phyloP scores from a whole-genome alignment of 2,113 vertebrate species.

The Hyperoodon ampullatus region DNA sequence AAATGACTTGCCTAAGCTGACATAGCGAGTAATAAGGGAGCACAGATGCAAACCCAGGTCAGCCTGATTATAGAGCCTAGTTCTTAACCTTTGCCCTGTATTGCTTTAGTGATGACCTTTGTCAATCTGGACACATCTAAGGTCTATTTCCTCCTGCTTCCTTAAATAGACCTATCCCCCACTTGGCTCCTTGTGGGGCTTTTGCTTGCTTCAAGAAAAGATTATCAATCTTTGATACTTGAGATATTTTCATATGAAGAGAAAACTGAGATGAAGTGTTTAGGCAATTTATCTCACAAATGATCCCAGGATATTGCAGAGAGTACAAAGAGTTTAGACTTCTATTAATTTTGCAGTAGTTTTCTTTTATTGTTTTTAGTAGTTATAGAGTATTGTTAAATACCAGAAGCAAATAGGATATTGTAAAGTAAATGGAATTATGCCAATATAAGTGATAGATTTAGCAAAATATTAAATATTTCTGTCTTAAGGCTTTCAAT shows the following conservation, averaged over 20 bases:
- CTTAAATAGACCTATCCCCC: background rate
- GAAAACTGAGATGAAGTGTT: conserved; percentile 27
- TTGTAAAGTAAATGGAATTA: conserved; percentile 15
- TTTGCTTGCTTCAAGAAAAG: conserved; percentile 20
- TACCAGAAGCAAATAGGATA: background rate
- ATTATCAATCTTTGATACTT: background rate
- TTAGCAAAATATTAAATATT: conserved; percentile 26
- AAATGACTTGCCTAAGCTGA: background rate
- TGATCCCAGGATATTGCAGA: conserved; percentile 33
- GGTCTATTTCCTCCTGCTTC: background rate
- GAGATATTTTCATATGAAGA: background rate
- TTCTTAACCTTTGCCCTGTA: background rate
- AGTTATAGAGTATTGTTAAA: background rate
- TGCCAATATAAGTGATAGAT: background rate
- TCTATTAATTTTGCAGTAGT: conserved; percentile 39
- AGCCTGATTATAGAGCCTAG: background rate
- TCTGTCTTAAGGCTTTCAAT: background rate
- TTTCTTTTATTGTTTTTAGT: conserved; percentile 32
- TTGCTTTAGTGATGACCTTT: conserved; percentile 45
- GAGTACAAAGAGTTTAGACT: background rate
- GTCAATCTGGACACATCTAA: background rate
- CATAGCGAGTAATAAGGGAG: background rate
- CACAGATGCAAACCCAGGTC: background rate
- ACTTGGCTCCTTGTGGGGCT: background rate
- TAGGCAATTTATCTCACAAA: background rate